Percentiles rank a stretch among this genome's conserved stretches.
phyloP scores from a whole-genome alignment of 2,797 vertebrate genomes.

The Petrocephalus sullivani region DNA sequence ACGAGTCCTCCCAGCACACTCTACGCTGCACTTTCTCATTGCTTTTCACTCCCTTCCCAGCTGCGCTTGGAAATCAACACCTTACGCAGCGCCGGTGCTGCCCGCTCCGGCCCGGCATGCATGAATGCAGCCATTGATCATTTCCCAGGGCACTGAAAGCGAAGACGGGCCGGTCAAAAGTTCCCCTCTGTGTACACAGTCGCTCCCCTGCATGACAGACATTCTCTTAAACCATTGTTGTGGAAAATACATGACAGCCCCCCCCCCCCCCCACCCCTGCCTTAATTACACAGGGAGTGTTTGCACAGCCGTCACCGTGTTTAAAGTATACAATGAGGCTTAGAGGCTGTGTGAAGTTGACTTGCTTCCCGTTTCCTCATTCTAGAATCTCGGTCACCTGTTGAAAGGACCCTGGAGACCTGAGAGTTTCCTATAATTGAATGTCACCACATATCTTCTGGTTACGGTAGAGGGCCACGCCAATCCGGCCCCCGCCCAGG shows the following conservation, averaged over 20 bases:
- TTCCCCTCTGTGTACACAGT: slow-evolving; percentile 38
- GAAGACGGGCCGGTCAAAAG: slow-evolving; percentile 32
- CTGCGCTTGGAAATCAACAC: background rate
- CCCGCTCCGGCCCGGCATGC: background rate
- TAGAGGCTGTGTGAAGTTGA: slow-evolving; percentile 27
- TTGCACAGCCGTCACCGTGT: slow-evolving; percentile 55
- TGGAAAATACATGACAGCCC: slow-evolving; percentile 52
- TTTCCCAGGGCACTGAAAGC: slow-evolving; percentile 39
- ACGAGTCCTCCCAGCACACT: background rate
- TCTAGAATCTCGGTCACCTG: slow-evolving; percentile 33
- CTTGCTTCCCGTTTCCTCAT: slow-evolving; percentile 40
- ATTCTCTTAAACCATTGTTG: slow-evolving; percentile 54
- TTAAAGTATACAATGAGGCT: slow-evolving; percentile 39
- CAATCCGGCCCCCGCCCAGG: background rate
- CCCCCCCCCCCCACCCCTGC: slow-evolving; percentile 34
- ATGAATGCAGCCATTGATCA: background rate
- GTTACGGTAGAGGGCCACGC: background rate
- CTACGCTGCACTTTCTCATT: background rate
- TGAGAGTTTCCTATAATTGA: background rate
- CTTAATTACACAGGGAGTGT: slow-evolving; percentile 57
- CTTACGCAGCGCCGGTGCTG: background rate
- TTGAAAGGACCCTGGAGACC: slow-evolving; percentile 14
- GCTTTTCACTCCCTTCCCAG: slow-evolving; percentile 1
- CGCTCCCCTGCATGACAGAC: slow-evolving; percentile 29
- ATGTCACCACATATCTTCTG: background rate